Base-by-base conservation (phyloP, 2,797 vertebrate genomes). In the Sylvilagus floridanus region DNA sequence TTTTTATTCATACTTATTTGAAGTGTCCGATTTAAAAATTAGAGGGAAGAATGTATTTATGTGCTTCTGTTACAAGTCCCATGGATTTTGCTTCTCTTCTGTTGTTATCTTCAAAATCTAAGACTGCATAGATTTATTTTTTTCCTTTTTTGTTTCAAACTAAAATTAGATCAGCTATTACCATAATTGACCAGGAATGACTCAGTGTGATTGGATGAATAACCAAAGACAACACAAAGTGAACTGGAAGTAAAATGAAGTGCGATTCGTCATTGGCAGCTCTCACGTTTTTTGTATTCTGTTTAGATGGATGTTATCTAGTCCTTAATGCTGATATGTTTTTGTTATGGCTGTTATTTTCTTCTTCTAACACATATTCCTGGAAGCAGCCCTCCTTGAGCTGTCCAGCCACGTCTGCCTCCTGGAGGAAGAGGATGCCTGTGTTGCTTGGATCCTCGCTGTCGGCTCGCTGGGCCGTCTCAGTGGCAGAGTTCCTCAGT, bases 71-170 rank as follows among this genome's bases (percentile, higher is more conserved):
- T 90, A 54, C 5, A 90, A 87, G 35, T 90, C 62, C 63, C 73
- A 35, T 72, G 71, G 52, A 68, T 95, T 95, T 90, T 91, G 54
- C 47, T 91, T 14, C 50, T 92, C 68, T 95, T 78, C n/a, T 24
- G 4, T 81, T 94, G 4, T 88, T 92, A 62, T 4, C 62, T 75
- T 91, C 62, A 85, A 16, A 94, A 71, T 82, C n/a, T 19, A 47
- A 69, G 30, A 90, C 52, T 52, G 32, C 24, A 17, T 88, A 52
- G 75, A 77, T 84, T 94, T 78, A 66, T 72, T 87, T 93, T 94
- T 77, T 92, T 96, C 32, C 10, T 96, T 85, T 91, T 95, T 60
- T 35, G 5, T 72, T 95, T 90, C 14, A 91, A 91, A 69, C 32
- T 84, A 24, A 83, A 86, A 83, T 63, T 87, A n/a, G 5, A 16